Base-by-base conservation (phyloP, 2,113 vertebrate genomes). In the Stigmatopora nigra region DNA sequence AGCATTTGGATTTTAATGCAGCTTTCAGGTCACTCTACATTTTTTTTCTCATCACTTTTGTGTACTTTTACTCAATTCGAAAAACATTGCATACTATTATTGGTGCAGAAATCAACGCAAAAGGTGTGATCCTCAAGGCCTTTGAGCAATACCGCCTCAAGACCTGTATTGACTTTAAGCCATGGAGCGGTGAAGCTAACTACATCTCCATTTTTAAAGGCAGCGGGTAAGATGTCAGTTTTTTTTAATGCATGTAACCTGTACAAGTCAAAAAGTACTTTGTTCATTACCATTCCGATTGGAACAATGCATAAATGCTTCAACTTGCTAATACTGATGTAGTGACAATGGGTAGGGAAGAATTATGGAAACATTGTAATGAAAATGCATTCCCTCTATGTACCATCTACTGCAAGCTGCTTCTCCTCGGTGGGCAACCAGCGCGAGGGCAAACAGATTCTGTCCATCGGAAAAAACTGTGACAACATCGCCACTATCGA, bases 71-170 rank as follows among this genome's bases (percentile, higher is more conserved):
- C 25, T 31, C 48, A 9, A 51, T 51, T n/a, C 7, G 4, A n/a
- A 9, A n/a, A n/a, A 17, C 51, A 22, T 8, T 53, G 11, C 19
- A 13, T 5, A 5, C 14, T 14, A 14, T 3, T 48, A 1, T 13
- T 6, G 66, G 36, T 65, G 49, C 78, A 99, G 96, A 96, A 65
- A 91, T 97, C 71, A 98, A 97, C 81, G 94, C 94, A 12, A 98
- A 94, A 86, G 95, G 92, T 65, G 83, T 95, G 59, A 95, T 95
- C 63, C 86, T 97, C 48, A 91, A 94, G 76, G 93, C 96, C 41
- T 97, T 97, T 79, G 96, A 98, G 74, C 93, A 90, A 64, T 98
- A 97, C 78, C 88, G 92, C 45, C 88, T 99, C 20, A 98, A 98
- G 89, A 92, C 91, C 4, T 99, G 96, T 79, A 95, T 99, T 45